Evolutionary conservation across 1,140 invertebrate species (phyloP), one percentile per base, ranked within the genome.

Genomic region (Magallana angulata): DNA sequence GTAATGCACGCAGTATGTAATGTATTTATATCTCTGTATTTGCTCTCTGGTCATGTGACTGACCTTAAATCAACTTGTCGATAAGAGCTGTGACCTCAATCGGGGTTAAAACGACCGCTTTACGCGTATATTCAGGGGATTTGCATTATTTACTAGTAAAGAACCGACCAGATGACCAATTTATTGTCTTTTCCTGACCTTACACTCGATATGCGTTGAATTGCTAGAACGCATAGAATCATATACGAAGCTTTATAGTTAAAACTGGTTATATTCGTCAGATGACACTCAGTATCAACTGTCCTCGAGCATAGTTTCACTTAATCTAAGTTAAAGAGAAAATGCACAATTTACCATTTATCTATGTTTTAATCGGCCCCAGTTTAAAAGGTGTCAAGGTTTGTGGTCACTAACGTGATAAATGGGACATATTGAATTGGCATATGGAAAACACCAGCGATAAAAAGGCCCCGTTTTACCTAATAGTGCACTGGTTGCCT

Each of bases 21-120:
- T 76, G 68, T 76, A 76, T 76, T 76, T 76, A 76, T 76, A 76
- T 76, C 68, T 12, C 68, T 18, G 68, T 76, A 76, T 76, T 76
- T 76, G 68, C 68, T 76, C 24, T 76, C 68, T 76, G 68, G 36
- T 76, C 68, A 76, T 30, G 68, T 76, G 68, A 30, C 11, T 76
- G 68, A 76, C 68, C 68, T 76, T 76, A 76, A 76, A 76, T 76
- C 68, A 76, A 76, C 68, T 76, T 76, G 68, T 76, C 68, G 68
- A 76, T 76, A 76, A 76, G 68, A 76, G 68, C 24, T 76, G 24
- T 76, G 68, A 76, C 68, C 68, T 76, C 68, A 76, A 30, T 76
- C 68, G 24, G 68, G 68, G 68, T 76, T 76, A 76, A 76, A 76
- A 36, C 12, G 60, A 64, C 60, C 60, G 60, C 60, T 76, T 30